These are phyloP conservation scores for Corapipo altera DNA, from an alignment of 2,113 vertebrate species.

Conservation along the genomic window DNA sequence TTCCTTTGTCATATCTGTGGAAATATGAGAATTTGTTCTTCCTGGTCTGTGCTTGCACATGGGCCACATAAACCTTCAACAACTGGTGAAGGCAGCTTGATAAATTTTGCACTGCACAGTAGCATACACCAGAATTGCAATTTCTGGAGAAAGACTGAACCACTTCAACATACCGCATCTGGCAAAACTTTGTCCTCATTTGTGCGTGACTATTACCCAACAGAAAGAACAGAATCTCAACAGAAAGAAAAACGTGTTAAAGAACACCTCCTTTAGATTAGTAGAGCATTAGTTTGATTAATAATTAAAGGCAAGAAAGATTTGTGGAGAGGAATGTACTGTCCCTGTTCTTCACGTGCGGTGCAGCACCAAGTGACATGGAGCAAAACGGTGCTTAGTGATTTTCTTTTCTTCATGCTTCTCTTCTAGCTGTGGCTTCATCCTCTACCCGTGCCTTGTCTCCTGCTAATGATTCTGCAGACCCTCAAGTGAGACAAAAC, in stretches of 20 bases:
- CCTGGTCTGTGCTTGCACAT: not conserved
- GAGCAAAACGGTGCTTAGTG: not conserved
- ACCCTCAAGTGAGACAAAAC: constrained; percentile 46
- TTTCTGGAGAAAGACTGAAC: not conserved
- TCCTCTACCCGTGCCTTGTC: constrained; percentile 53
- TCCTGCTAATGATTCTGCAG: constrained; percentile 58
- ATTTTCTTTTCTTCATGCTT: not conserved
- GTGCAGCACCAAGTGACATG: not conserved
- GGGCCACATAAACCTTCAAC: not conserved
- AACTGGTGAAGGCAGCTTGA: not conserved
- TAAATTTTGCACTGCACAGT: not conserved
- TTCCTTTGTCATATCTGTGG: not conserved
- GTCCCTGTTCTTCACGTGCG: not conserved
- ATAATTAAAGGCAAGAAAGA: not conserved
- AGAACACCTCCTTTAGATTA: not conserved
- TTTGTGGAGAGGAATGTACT: not conserved
- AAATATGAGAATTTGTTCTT: not conserved
- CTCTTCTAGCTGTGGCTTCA: constrained; percentile 58
- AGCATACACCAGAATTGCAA: not conserved
- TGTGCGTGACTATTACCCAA: not conserved
- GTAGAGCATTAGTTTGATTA: not conserved
- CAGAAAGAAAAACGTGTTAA: not conserved
- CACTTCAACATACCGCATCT: not conserved
- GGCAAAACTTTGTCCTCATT: not conserved
- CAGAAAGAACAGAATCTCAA: not conserved